Percentiles rank a stretch among this genome's conserved stretches.
Conservation (phyloP, 1,140 invertebrate genomes). For the Schlechtendalia chinensis region DNA sequence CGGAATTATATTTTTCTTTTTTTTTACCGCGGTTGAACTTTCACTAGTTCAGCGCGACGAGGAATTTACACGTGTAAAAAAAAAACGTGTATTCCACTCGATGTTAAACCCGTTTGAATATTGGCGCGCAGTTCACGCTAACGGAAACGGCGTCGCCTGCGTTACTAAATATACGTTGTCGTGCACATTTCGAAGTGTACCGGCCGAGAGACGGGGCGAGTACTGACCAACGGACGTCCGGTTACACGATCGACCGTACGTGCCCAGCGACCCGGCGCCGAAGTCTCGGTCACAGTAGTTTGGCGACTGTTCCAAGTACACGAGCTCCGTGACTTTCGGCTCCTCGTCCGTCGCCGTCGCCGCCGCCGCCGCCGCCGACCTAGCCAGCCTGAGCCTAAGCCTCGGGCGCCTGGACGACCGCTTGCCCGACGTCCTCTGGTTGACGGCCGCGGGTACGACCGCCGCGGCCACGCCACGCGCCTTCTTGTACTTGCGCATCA, state of each 20-base stretch:
- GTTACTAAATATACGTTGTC: no score
- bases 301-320: conserved; percentile 86
- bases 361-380: not conserved
- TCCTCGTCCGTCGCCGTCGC: not conserved
- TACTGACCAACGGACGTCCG: conserved; percentile 70
- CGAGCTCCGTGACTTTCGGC: conserved; percentile 80
- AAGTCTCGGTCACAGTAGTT: conserved; percentile 85
- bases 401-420: conserved; percentile 1
- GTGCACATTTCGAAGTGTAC: no score
- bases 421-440: not conserved
- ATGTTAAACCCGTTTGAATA: no score
- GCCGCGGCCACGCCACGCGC: conserved; percentile 60
- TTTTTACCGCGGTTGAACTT: no score
- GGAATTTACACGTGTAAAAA: no score
- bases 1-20: no score
- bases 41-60: no score
- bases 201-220: no score
- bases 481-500: conserved; percentile 80
- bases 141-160: no score
- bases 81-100: no score
- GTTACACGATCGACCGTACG: conserved; percentile 80
- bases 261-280: conserved; percentile 76
- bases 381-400: conserved; percentile 31
- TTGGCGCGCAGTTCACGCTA: no score
- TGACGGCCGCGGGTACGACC: not conserved